Percentiles rank a stretch among this genome's conserved stretches.
phyloP scores from a whole-genome alignment of 2,113 vertebrate genomes.

The Phasianus colchicus region DNA sequence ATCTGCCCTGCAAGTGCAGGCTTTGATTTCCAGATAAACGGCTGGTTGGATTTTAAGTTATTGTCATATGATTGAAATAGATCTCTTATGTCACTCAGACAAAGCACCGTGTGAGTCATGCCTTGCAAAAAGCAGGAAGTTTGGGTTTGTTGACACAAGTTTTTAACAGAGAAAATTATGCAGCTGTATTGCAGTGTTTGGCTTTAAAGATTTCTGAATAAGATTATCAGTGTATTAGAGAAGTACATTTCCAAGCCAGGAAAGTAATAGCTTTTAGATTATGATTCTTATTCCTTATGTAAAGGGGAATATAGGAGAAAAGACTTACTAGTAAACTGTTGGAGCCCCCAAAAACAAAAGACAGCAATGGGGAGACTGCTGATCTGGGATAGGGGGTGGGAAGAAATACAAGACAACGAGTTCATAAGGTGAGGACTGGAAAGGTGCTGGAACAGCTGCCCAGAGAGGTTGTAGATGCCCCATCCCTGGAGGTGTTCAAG shows the following conservation, averaged over 20 bases:
- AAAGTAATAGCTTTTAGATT: background rate
- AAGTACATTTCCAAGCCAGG: background rate
- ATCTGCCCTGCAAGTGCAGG: conserved; percentile 39
- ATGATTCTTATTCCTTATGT: background rate
- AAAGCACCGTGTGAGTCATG: conserved; percentile 60
- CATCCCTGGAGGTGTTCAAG: too few relatives aligned
- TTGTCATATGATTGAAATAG: conserved; percentile 67
- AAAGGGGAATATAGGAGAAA: background rate
- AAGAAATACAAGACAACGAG: background rate
- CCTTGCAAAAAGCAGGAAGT: conserved; percentile 59
- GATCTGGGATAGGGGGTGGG: background rate
- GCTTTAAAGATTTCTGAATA: background rate
- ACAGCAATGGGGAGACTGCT: background rate
- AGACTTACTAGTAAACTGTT: background rate
- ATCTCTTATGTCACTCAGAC: conserved; percentile 64
- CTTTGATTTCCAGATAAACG: conserved; percentile 56
- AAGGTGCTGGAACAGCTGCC: too few relatives aligned
- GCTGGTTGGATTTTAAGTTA: conserved; percentile 40
- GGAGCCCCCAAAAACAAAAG: background rate
- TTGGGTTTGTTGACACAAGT: conserved; percentile 26
- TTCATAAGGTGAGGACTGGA: background rate
- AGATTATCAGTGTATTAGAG: background rate
- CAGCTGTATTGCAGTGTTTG: background rate
- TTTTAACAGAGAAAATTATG: conserved; percentile 42
- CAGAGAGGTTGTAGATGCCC: too few relatives aligned